A percentile compares a stretch with the other conserved stretches of the same genome.
Evolutionary conservation across 2,888 invertebrate genomes (phyloP).

Genomic region (Campoplex capitator): DNA sequence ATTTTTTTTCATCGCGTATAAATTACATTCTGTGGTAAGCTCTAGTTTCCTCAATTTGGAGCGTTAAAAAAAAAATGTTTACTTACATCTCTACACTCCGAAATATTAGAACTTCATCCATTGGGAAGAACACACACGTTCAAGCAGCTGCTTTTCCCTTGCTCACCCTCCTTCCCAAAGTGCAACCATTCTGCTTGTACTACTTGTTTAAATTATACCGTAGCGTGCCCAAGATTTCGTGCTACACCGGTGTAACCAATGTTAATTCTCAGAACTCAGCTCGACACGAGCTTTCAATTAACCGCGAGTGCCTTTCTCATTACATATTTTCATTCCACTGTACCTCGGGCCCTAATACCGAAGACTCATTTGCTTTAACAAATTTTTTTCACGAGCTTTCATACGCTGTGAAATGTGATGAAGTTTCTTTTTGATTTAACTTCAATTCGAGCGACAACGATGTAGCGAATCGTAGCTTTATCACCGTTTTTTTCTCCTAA

Average conservation of each 20-base stretch:
- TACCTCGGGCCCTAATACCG: not conserved
- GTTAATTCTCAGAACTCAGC: conserved; percentile 27
- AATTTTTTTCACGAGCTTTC: not conserved
- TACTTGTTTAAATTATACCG: conserved; percentile 26
- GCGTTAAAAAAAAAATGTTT: not conserved
- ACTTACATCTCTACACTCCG: not conserved
- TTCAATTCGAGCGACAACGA: not conserved
- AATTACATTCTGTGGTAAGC: not conserved
- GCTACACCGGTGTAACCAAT: conserved; percentile 10
- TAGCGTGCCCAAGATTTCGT: conserved; percentile 27
- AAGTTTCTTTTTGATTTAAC: not conserved
- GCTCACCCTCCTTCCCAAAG: not conserved
- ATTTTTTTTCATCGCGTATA: not conserved
- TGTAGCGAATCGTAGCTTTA: not conserved
- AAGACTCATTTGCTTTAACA: not conserved
- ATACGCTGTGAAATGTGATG: not conserved
- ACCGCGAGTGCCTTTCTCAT: not conserved
- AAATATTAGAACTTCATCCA: conserved; percentile 15
- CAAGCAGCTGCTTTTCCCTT: conserved; percentile 9
- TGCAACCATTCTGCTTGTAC: not conserved
- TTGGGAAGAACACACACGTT: not conserved
- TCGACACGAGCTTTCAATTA: conserved; percentile 47
- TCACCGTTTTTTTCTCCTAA: no score
- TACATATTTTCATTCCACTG: not conserved
- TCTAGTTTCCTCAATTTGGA: not conserved